Conservation (phyloP, 1,140 invertebrate genomes). For the Rhizoglyphus robini region DNA sequence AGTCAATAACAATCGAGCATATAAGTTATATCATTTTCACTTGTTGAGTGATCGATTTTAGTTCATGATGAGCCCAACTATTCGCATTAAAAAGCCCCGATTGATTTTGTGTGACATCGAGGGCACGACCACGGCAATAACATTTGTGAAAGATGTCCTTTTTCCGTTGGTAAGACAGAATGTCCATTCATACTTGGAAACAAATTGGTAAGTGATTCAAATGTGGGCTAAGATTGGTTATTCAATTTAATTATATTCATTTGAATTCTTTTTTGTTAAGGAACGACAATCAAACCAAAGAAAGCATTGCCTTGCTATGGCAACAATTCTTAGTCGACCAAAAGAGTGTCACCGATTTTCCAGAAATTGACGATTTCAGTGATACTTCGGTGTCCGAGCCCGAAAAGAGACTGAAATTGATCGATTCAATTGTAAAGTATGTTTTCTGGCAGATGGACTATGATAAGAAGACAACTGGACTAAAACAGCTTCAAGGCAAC, state of each 20-base stretch:
- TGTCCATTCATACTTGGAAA: constrained; percentile 49
- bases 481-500: constrained; percentile 74
- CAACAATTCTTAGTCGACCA: constrained; percentile 16
- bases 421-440: constrained; percentile 37
- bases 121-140: constrained; percentile 64
- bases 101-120: constrained; percentile 57
- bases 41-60: too few species aligned
- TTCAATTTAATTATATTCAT: not conserved
- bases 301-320: constrained; percentile 49
- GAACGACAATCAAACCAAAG: constrained; percentile 38
- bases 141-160: constrained; percentile 59
- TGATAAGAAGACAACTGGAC: constrained; percentile 58
- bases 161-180: constrained; percentile 65
- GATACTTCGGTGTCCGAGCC: constrained; percentile 14
- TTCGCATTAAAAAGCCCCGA: constrained; percentile 5
- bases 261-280: too few species aligned
- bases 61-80: too few species aligned
- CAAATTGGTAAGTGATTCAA: not conserved
- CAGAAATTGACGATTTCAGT: not conserved
- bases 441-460: constrained; percentile 63
- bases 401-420: constrained; percentile 29
- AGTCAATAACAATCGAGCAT: too few species aligned
- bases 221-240: not conserved
- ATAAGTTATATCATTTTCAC: too few species aligned
- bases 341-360: constrained; percentile 18